These are phyloP conservation scores for Eumeta japonica DNA, from an alignment of 1,140 invertebrate species.

Conservation along the genomic window DNA sequence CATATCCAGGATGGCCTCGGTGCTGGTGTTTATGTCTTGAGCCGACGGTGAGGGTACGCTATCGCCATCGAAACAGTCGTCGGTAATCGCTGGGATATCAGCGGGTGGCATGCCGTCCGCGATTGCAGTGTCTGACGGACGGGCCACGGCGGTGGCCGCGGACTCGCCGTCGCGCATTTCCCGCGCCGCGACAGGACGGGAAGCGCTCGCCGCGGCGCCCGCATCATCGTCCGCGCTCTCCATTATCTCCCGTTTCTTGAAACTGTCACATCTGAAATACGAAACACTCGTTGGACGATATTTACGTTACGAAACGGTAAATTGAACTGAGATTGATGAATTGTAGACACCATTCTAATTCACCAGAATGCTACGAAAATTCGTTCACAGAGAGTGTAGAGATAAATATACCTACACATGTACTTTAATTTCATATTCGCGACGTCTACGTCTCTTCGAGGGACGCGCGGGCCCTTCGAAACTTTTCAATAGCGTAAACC, in stretches of 20 bases:
- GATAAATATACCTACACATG: conserved; percentile 55
- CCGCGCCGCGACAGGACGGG: conserved; percentile 55
- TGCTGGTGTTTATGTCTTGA: conserved; percentile 49
- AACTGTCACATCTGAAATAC: conserved; percentile 56
- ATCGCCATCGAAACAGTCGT: conserved; percentile 48
- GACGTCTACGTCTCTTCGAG: conserved; percentile 42
- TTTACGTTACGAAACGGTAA: conserved; percentile 54
- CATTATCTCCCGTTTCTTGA: conserved; percentile 58
- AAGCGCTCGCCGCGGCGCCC: conserved; percentile 50
- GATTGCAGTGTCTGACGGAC: conserved; percentile 9
- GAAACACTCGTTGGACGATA: conserved; percentile 51
- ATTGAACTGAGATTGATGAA: conserved; percentile 53
- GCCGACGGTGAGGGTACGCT: conserved; percentile 45
- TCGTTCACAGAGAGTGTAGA: conserved; percentile 47
- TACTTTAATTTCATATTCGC: conserved; percentile 58
- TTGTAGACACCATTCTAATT: conserved; percentile 57
- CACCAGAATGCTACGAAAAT: conserved; percentile 55
- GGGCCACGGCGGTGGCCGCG: conserved; percentile 33
- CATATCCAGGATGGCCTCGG: conserved; percentile 55
- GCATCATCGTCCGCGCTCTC: conserved; percentile 58
- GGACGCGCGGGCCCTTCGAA: conserved; percentile 41
- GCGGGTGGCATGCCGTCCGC: conserved; percentile 29
- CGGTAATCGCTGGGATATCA: conserved; percentile 45
- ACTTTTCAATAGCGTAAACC: conserved; percentile 54
- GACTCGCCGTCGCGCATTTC: conserved; percentile 48